Evolutionary conservation across 2,797 vertebrate genomes (phyloP), one percentile per base, ranked within the genome.

Genomic region (Chrysolophus pictus): DNA sequence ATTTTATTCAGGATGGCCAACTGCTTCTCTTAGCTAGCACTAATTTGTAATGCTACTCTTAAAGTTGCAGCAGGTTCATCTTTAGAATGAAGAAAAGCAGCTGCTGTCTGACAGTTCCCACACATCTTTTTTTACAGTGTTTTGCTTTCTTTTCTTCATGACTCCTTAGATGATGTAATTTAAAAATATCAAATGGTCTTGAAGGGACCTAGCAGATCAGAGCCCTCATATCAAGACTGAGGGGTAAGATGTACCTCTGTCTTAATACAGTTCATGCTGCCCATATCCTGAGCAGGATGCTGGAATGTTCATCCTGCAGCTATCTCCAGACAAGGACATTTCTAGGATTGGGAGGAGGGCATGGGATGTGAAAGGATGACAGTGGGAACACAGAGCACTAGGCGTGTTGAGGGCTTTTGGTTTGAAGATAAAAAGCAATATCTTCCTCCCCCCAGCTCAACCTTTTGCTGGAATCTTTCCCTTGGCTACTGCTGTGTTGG

Each of bases 1-100:
- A 87, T 82, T 91, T 90, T 79, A 65, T 91, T 92, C 81, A 93
- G 69, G 70, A 81, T 56, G 22, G 47, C 13, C 77, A 89, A 88
- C 65, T 94, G 21, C 19, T 95, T 37, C 51, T 92, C 47, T 56
- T 81, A 91, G 15, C 28, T 73, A 22, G 41, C 60, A 79, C 73
- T 86, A 76, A 37, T 64, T 78, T 3, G 0, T n/a, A 79, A 79
- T 70, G 28, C 11, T n/a, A 41, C 18, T 53, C 55, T 70, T 63
- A 59, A 95, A 60, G 4, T 4, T 62, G 24, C 29, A 44, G 22
- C 19, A 85, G 35, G 84, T 69, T n/a, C 49, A n/a, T 28, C 55
- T 83, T 74, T 71, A 10, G 7, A 39, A 46, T 65, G 37, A 81
- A 70, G 24, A 5, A n/a, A 88, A 64, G 33, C 10, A 41, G 13